Evolutionary conservation across 2,113 vertebrate genomes (phyloP), one percentile per base, ranked within the genome.

Genomic region (Myotis brandtii): DNA sequence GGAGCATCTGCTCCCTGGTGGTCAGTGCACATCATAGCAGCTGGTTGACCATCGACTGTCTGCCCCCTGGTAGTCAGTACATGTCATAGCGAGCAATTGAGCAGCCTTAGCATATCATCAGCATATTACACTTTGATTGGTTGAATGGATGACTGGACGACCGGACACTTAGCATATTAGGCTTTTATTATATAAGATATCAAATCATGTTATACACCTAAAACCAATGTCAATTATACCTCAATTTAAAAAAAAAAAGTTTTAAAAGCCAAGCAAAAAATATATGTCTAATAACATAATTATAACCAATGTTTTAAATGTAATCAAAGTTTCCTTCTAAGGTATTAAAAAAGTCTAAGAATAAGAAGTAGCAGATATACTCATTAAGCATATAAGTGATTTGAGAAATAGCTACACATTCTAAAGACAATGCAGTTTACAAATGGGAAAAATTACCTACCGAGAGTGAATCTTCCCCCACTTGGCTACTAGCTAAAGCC

Each of bases 391-490:
- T 12, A 7, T 18, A 66, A 92, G 12, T 8, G 86, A 27, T 67
- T 85, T 97, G 94, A 83, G 50, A 95, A 88, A 89, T 9, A 97
- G 37, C 25, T 81, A 86, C 40, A 89, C 89, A 21, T 37, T 56
- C 91, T 37, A 10, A 87, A 43, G 34, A 94, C 9, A 86, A 14
- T 54, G 27, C 9, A 48, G 18, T 64, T 88, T 48, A 89, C 27
- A 73, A 91, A 69, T 23, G 17, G 20, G 59, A 79, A 86, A 91
- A 91, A 94, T 59, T 56, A 98, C 99, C 98, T 98, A 99, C 99
- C 83, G 99, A 99, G 84, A 99, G 99, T 1, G 99, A 99, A 98
- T 99, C 99, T 96, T 99, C 99, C 97, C 99, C 99, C 3, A 99
- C 99, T 94, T 99, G 99, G 98, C 99, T 99, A 98, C 99, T 99